Percentiles rank a stretch among this genome's conserved stretches.
Evolutionary conservation across 2,797 vertebrate species (phyloP).

Genomic region (Melopsittacus undulatus): DNA sequence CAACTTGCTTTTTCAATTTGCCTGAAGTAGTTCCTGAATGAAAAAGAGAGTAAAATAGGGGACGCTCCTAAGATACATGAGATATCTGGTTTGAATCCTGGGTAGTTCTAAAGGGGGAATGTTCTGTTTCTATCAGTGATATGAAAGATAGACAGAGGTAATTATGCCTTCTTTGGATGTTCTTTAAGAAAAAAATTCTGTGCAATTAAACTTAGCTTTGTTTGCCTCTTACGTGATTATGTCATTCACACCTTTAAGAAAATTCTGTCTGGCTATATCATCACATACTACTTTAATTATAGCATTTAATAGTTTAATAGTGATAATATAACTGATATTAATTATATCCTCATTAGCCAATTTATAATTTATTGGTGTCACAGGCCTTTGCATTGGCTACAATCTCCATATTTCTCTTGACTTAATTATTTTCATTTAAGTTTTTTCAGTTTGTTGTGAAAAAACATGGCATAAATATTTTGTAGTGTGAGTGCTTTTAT

Average conservation of each 20-base stretch:
- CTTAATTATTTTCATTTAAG: neutral
- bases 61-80: neutral
- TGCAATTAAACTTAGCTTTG: neutral
- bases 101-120: neutral
- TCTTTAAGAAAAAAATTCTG: neutral
- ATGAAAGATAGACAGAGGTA: neutral
- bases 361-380: neutral
- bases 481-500: neutral
- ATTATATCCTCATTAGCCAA: neutral
- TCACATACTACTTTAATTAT: neutral
- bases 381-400: neutral
- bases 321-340: neutral
- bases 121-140: neutral
- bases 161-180: neutral
- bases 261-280: neutral
- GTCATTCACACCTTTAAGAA: neutral
- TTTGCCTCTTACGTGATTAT: neutral
- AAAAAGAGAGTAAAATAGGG: neutral
- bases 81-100: neutral
- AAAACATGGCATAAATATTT: neutral
- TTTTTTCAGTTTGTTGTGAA: neutral
- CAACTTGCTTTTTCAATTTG: neutral
- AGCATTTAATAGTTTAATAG: neutral
- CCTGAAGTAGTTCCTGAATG: neutral
- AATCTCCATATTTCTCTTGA: neutral